Conservation (phyloP, 2,797 vertebrate species). For the Anableps anableps region DNA sequence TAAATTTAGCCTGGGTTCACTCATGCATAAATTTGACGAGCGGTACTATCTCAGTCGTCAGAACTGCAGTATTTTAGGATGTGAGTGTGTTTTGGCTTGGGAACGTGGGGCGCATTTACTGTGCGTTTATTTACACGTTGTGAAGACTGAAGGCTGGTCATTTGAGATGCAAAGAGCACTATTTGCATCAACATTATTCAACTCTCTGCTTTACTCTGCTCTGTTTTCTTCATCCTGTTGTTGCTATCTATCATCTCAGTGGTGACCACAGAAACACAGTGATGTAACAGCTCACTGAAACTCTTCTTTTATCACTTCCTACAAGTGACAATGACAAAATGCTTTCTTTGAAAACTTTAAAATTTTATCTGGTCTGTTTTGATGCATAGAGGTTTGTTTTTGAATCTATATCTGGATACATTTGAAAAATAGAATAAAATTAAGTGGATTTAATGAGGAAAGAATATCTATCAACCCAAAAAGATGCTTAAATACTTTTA, state of each 20-base stretch:
- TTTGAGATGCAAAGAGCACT: constrained; percentile 48
- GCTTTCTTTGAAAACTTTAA: background rate
- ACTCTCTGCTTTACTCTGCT: constrained; percentile 33
- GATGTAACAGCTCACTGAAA: constrained; percentile 24
- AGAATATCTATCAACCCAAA: background rate
- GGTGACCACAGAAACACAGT: constrained; percentile 33
- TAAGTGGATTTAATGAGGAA: background rate
- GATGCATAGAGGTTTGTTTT: background rate
- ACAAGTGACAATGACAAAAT: background rate
- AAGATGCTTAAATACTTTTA: background rate
- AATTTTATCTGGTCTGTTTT: background rate
- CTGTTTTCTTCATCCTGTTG: constrained; percentile 45
- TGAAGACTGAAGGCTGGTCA: constrained; percentile 54
- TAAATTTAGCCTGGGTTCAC: constrained; percentile 79
- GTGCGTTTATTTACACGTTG: constrained; percentile 66
- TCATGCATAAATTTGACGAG: constrained; percentile 79
- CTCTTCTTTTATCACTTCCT: background rate
- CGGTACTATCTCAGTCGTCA: constrained; percentile 79
- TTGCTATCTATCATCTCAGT: constrained; percentile 39
- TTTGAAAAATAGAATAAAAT: background rate
- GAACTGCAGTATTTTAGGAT: constrained; percentile 78
- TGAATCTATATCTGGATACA: background rate
- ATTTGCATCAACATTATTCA: constrained; percentile 42
- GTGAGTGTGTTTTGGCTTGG: constrained; percentile 59
- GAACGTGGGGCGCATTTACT: constrained; percentile 48